Conservation (phyloP, 1,140 invertebrate genomes). For the Pseudomyrmex dendroicus region DNA sequence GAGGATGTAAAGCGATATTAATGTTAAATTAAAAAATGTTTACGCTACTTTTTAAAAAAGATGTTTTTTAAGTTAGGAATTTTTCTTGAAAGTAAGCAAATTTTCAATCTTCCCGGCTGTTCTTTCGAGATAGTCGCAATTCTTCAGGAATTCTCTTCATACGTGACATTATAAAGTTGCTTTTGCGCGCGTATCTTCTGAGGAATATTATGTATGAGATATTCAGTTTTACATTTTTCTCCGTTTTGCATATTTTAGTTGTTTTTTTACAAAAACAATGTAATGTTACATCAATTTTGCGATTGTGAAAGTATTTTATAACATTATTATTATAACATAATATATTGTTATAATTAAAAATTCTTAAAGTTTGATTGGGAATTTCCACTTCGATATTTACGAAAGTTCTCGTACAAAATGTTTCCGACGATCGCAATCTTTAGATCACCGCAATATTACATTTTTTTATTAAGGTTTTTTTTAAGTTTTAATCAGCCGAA, state of each 20-base stretch:
- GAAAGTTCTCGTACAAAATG: neutral
- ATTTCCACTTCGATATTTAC: no score
- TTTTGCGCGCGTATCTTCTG: neutral
- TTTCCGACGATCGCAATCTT: no score
- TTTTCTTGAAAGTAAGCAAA: neutral
- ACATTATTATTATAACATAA: no score
- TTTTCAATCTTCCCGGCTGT: neutral
- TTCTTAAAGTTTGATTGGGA: no score
- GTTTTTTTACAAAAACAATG: neutral
- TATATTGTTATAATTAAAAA: no score
- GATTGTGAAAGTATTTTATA: no score
- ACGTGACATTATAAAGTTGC: conserved; percentile 2
- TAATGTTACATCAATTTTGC: neutral
- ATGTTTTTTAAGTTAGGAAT: neutral
- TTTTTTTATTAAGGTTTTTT: no score
- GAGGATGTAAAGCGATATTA: no score
- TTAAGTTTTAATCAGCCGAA: neutral
- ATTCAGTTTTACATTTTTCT: neutral
- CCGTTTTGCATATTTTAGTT: neutral
- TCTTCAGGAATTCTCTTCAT: neutral
- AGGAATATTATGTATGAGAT: neutral
- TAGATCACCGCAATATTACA: no score
- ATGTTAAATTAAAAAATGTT: neutral
- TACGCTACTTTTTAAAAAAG: neutral
- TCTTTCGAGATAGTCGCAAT: neutral